A percentile compares a stretch with the other conserved stretches of the same genome.
phyloP scores from a whole-genome alignment of 2,888 invertebrate genomes.

The Macrosoma leucophasiata region DNA sequence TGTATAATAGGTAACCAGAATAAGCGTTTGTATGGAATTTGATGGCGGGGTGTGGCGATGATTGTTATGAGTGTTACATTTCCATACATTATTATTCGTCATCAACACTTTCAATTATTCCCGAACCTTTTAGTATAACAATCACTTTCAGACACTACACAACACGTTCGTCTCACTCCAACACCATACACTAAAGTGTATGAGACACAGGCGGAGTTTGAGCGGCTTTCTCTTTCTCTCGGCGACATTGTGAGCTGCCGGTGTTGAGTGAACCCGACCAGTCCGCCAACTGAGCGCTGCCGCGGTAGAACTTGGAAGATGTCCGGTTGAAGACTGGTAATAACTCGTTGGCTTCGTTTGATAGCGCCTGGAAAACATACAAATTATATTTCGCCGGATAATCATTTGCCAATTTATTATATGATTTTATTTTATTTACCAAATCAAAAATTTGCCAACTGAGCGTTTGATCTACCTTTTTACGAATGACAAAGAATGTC shows the following conservation, averaged over 20 bases:
- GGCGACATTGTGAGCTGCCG: slow-evolving; percentile 27
- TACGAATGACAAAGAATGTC: no score
- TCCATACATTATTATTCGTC: no score
- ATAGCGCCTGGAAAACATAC: slow-evolving; percentile 81
- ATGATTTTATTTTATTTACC: background rate
- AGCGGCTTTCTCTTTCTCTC: slow-evolving; percentile 21
- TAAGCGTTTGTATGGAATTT: no score
- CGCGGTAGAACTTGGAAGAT: slow-evolving; percentile 91
- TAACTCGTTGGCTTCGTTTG: slow-evolving; percentile 97
- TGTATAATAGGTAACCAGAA: no score
- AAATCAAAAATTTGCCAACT: background rate
- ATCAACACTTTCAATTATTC: no score
- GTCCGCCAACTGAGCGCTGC: slow-evolving; percentile 88
- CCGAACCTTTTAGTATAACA: no score
- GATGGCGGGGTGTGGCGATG: no score
- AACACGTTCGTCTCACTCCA: no score
- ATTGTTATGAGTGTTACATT: no score
- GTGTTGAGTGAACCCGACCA: slow-evolving; percentile 81
- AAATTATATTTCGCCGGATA: background rate
- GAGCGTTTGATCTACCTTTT: background rate
- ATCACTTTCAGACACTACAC: no score
- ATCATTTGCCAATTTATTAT: background rate
- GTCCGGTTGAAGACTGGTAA: slow-evolving; percentile 98
- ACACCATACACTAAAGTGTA: slow-evolving; percentile 38
- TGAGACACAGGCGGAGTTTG: slow-evolving; percentile 39